Evolutionary conservation across 2,113 vertebrate genomes (phyloP).

Genomic region (Epinephelus lanceolatus): DNA sequence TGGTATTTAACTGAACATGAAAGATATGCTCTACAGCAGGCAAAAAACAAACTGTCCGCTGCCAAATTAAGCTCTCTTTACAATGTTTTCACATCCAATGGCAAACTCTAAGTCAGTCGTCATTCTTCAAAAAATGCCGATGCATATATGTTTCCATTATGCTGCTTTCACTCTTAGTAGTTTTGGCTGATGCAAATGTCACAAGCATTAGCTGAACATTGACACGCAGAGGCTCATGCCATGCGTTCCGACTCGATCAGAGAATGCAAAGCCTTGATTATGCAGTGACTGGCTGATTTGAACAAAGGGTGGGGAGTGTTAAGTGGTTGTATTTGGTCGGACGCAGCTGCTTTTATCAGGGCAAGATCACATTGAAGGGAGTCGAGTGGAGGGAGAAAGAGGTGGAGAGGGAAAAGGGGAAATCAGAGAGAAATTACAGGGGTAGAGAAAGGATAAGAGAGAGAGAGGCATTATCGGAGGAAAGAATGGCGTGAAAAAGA

Average conservation of each 20-base stretch:
- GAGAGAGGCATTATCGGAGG: conserved; percentile 58
- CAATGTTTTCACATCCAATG: conserved; percentile 23
- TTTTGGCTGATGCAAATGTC: conserved; percentile 66
- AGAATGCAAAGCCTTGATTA: conserved; percentile 71
- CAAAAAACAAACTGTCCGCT: conserved; percentile 13
- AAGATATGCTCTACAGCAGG: not conserved
- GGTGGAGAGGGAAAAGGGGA: conserved; percentile 20
- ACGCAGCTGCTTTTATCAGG: conserved; percentile 46
- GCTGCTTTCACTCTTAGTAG: conserved; percentile 20
- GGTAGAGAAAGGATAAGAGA: conserved; percentile 50
- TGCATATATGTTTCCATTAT: conserved; percentile 7
- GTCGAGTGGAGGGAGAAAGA: conserved; percentile 35
- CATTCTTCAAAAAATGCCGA: conserved; percentile 7
- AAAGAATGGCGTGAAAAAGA: conserved; percentile 61
- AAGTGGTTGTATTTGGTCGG: conserved; percentile 47
- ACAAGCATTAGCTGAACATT: conserved; percentile 80
- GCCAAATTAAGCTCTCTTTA: conserved; percentile 16
- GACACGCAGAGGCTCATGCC: conserved; percentile 82
- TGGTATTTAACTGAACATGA: conserved; percentile 6
- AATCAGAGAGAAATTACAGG: conserved; percentile 47
- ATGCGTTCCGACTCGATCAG: conserved; percentile 67
- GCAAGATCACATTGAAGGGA: conserved; percentile 43
- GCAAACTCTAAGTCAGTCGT: not conserved
- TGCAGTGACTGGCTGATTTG: conserved; percentile 49
- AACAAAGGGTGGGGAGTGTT: conserved; percentile 43